Percentiles rank a stretch among this genome's conserved stretches.
Evolutionary conservation across 2,888 invertebrate species (phyloP).

Genomic region (Cerceris ruficornis): DNA sequence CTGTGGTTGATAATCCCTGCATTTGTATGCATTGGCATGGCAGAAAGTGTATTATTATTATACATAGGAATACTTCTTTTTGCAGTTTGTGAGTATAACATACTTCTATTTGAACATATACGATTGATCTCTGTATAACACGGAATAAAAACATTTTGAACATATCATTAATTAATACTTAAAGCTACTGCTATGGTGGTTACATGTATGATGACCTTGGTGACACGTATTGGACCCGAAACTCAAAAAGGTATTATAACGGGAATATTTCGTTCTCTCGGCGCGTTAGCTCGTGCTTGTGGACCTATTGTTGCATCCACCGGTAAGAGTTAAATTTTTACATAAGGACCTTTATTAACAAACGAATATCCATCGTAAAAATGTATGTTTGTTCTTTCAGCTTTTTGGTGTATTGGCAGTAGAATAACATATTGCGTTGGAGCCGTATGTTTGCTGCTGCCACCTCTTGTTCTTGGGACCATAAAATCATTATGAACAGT

Average conservation of each 20-base stretch:
- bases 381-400: constrained; percentile 81
- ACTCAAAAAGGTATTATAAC: constrained; percentile 96
- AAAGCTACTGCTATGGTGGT: constrained; percentile 95
- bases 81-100: constrained; percentile 90
- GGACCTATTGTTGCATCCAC: constrained; percentile 95
- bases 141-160: no score
- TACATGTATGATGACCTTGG: constrained; percentile 96
- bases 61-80: constrained; percentile 93
- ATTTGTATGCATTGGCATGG: constrained; percentile 92
- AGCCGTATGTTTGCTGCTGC: constrained; percentile 89
- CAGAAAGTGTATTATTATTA: constrained; percentile 84
- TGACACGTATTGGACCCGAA: constrained; percentile 90
- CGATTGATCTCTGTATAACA: no score
- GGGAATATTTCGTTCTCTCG: constrained; percentile 96
- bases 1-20: constrained; percentile 93
- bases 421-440: constrained; percentile 91
- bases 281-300: constrained; percentile 95
- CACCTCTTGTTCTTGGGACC: constrained; percentile 85
- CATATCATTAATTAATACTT: no score
- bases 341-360: neutral
- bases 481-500: constrained; percentile 29
- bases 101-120: neutral
- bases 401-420: constrained; percentile 96
- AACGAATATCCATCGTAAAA: neutral
- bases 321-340: constrained; percentile 82